These are phyloP conservation scores for Drosophila repleta DNA, from an alignment of 1,140 invertebrate genomes.

Conservation along the genomic window DNA sequence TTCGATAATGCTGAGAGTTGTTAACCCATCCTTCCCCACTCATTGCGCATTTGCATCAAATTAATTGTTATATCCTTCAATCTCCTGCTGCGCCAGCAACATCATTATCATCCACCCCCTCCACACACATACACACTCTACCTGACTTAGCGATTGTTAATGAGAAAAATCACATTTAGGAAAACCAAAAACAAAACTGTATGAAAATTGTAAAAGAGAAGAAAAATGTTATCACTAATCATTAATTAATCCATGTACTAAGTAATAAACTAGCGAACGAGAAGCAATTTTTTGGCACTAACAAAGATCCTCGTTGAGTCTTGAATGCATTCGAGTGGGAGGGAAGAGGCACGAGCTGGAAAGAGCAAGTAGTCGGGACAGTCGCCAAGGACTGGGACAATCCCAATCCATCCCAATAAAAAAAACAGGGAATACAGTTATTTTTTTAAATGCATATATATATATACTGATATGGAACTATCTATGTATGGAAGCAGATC, in stretches of 20 bases:
- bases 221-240: conserved; percentile 36
- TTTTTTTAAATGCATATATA: no score
- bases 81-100: background rate
- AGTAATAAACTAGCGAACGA: conserved; percentile 25
- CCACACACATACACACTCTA: background rate
- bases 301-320: background rate
- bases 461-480: no score
- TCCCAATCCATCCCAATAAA: no score
- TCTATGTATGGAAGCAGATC: no score
- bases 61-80: conserved; percentile 45
- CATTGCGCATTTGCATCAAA: conserved; percentile 12
- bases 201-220: conserved; percentile 4
- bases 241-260: conserved; percentile 23
- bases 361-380: no score
- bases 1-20: background rate
- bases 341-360: no score
- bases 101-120: background rate
- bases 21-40: background rate
- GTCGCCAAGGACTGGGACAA: no score
- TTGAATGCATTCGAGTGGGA: no score
- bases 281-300: conserved; percentile 13
- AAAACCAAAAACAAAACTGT: conserved; percentile 13
- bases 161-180: background rate
- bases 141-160: conserved; percentile 52
- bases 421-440: no score